Conservation (phyloP, 1,140 invertebrate species). For the Rhagoletis zephyria region DNA sequence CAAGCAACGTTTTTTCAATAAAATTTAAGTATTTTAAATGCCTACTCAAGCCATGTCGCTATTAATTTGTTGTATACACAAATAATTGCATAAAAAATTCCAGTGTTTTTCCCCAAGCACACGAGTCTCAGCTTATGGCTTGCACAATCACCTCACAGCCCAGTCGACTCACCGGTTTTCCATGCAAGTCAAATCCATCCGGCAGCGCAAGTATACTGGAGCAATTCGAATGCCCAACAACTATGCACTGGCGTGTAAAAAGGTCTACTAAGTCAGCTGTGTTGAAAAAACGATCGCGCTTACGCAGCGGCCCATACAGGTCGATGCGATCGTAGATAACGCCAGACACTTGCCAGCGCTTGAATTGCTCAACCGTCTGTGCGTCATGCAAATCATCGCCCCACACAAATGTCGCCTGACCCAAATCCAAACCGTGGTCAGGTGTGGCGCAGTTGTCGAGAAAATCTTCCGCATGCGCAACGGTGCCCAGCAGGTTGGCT, state of each 20-base stretch:
- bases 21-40: too few species aligned
- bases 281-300: conserved; percentile 64
- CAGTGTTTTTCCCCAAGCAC: conserved; percentile 62
- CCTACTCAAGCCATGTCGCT: too few species aligned
- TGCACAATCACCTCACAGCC: conserved; percentile 61
- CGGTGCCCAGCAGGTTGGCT: conserved; percentile 87
- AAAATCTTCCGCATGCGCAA: conserved; percentile 91
- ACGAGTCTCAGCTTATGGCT: background rate
- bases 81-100: conserved; percentile 43
- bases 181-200: conserved; percentile 20
- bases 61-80: too few species aligned
- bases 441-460: conserved; percentile 81
- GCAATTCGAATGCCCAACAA: conserved; percentile 63
- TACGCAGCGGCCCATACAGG: conserved; percentile 62
- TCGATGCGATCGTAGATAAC: conserved; percentile 94
- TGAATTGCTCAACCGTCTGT: conserved; percentile 86
- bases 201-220: conserved; percentile 30
- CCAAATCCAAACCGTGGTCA: conserved; percentile 80
- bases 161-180: conserved; percentile 30
- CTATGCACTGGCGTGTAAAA: conserved; percentile 66
- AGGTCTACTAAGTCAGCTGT: conserved; percentile 64
- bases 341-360: conserved; percentile 87
- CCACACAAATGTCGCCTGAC: conserved; percentile 93
- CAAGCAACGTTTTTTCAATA: too few species aligned
- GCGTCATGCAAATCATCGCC: conserved; percentile 92